These are phyloP conservation scores for Nannospalax galili DNA, from an alignment of 2,113 vertebrate species.

Conservation along the genomic window DNA sequence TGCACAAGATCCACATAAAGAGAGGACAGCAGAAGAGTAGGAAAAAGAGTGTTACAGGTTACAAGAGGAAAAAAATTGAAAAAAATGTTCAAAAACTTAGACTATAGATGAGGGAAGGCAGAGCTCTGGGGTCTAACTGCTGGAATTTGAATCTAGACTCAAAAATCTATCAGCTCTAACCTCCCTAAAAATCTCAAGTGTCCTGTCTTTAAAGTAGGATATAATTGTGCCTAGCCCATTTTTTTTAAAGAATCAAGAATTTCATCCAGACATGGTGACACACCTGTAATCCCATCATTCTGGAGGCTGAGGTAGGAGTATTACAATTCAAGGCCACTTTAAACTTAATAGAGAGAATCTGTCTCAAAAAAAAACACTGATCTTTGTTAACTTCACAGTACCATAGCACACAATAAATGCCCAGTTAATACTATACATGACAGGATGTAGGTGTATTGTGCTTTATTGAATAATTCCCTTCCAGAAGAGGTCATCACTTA, in stretches of 20 bases:
- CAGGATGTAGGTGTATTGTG: neutral
- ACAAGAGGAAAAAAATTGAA: constrained; percentile 21
- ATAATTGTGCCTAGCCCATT: neutral
- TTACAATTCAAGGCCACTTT: neutral
- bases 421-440: neutral
- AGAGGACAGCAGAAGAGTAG: neutral
- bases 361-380: neutral
- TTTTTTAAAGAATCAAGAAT: neutral
- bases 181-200: neutral
- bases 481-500: neutral
- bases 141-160: neutral
- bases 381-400: neutral
- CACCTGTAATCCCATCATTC: neutral
- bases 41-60: neutral
- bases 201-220: neutral
- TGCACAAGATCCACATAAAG: neutral
- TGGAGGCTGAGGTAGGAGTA: neutral
- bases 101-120: fast-evolving
- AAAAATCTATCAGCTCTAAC: no score
- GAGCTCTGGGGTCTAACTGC: neutral
- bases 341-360: neutral
- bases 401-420: neutral
- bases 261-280: neutral
- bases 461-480: neutral
- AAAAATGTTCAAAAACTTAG: neutral